These are phyloP conservation scores for Ardeotis arabs DNA, from an alignment of 2,113 vertebrate genomes.

Conservation along the genomic window DNA sequence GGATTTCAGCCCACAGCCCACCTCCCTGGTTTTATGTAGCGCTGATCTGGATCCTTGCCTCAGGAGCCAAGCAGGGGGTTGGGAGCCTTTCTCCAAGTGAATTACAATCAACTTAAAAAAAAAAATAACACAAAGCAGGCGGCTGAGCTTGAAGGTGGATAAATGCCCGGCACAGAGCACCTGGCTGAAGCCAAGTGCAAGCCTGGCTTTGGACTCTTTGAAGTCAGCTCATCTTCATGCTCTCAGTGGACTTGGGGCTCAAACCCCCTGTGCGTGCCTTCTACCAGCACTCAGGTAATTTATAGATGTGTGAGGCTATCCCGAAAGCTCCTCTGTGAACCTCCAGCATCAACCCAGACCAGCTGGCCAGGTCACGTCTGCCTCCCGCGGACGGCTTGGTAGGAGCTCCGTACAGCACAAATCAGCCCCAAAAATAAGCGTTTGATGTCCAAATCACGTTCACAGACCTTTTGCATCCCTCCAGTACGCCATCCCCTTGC, in stretches of 20 bases:
- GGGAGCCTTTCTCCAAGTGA: neutral
- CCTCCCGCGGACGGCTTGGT: neutral
- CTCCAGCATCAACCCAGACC: neutral
- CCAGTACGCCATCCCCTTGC: neutral
- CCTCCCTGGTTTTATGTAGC: neutral
- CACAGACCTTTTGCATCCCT: neutral
- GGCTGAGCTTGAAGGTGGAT: slow-evolving; percentile 1
- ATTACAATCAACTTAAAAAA: neutral
- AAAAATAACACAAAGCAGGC: neutral
- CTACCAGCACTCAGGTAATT: neutral
- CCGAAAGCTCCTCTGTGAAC: neutral
- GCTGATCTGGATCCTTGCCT: neutral
- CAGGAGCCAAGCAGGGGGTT: neutral
- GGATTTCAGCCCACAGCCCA: neutral
- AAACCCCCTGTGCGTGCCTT: neutral
- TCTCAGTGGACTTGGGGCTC: neutral
- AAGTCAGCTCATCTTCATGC: neutral
- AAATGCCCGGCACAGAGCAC: neutral
- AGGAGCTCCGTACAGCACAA: neutral
- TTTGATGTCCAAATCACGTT: neutral
- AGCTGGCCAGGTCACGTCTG: neutral
- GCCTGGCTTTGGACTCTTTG: neutral
- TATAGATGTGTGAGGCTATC: neutral
- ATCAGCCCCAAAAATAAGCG: neutral
- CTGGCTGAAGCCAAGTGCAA: neutral